Conservation (phyloP, 1,140 invertebrate species). For the Carposina sasakii region DNA sequence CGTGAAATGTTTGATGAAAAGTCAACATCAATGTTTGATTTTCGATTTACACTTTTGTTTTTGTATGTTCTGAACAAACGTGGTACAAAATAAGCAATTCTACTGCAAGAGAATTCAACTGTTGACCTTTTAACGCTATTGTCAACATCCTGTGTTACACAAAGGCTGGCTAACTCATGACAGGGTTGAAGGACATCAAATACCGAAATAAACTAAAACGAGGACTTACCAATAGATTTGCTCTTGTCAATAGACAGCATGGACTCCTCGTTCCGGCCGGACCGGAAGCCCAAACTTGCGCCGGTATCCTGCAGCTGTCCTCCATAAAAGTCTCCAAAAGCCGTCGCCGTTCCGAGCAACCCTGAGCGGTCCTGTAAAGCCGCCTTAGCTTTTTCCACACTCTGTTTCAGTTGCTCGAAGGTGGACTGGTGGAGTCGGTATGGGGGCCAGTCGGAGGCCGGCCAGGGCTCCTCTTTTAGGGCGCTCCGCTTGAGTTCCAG, state of each 20-base stretch:
- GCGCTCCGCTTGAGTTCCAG: slow-evolving; percentile 85
- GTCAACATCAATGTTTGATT: no score
- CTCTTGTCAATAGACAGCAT: slow-evolving; percentile 62
- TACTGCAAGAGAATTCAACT: no score
- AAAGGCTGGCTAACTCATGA: no score
- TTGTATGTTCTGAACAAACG: no score
- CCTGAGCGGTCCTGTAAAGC: slow-evolving; percentile 77
- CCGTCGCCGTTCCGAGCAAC: slow-evolving; percentile 69
- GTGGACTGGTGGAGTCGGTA: slow-evolving; percentile 85
- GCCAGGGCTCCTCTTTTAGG: slow-evolving; percentile 76
- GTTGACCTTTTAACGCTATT: no score
- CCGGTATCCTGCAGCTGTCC: slow-evolving; percentile 62
- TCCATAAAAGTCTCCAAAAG: slow-evolving; percentile 75
- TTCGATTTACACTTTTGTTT: no score
- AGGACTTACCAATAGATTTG: slow-evolving; percentile 58
- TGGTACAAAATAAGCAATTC: no score
- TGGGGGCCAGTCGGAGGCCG: slow-evolving; percentile 79
- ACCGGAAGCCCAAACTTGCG: slow-evolving; percentile 43
- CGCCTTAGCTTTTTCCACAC: slow-evolving; percentile 90
- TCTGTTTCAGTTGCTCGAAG: slow-evolving; percentile 90
- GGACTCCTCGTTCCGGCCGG: slow-evolving; percentile 50
- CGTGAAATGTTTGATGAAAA: no score
- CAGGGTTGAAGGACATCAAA: no score
- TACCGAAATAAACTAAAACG: neutral
- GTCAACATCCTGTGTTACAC: no score